Conservation (phyloP, 2,113 vertebrate species). For the Oenanthe melanoleuca region DNA sequence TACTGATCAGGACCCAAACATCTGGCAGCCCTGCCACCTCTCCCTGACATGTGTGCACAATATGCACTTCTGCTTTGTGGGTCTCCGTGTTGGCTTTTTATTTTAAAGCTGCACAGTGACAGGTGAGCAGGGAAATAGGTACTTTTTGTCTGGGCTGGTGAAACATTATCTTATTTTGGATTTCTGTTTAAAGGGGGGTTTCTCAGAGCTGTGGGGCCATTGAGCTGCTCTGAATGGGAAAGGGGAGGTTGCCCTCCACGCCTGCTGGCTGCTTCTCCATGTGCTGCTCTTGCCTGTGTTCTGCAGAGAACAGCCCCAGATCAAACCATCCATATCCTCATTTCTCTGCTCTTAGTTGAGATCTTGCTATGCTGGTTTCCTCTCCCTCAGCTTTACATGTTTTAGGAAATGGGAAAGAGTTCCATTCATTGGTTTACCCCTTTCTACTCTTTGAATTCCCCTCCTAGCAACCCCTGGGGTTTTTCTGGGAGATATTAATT, state of each 20-base stretch:
- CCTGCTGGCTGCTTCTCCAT: neutral
- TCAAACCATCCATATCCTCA: neutral
- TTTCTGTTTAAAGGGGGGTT: neutral
- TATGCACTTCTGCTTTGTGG: neutral
- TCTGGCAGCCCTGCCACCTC: constrained; percentile 36
- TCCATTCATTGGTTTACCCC: neutral
- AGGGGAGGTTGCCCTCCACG: neutral
- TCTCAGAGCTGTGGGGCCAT: neutral
- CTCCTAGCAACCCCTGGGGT: neutral
- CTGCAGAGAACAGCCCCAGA: neutral
- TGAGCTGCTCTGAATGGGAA: neutral
- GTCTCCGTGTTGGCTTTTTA: neutral
- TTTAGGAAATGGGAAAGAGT: neutral
- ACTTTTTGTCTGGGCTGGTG: neutral
- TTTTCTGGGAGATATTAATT: neutral
- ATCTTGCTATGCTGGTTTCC: neutral
- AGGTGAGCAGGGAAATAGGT: constrained; percentile 13
- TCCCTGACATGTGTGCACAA: neutral
- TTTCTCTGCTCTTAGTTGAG: neutral
- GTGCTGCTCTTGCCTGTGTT: neutral
- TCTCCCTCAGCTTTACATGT: neutral
- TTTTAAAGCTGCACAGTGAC: neutral
- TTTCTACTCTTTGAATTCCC: neutral
- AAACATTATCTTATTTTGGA: neutral
- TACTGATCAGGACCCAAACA: constrained; percentile 43